Percentiles rank a stretch among this genome's conserved stretches.
Conservation (phyloP, 2,113 vertebrate genomes). For the Prolemur simus region DNA sequence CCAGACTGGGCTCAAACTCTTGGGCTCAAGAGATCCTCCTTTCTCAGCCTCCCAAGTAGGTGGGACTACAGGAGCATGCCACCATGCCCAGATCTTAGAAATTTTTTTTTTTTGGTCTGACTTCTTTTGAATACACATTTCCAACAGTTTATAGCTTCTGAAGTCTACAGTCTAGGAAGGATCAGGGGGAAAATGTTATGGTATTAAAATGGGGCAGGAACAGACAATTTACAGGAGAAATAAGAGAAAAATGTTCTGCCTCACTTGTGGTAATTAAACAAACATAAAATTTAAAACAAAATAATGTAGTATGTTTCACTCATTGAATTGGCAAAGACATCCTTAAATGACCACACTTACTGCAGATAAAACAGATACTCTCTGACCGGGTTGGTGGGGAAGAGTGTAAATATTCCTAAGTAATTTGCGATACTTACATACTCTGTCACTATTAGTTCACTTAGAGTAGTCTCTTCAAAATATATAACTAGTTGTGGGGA, state of each 20-base stretch:
- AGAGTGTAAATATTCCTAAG: neutral
- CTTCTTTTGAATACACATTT: neutral
- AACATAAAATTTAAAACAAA: neutral
- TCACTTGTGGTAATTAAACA: neutral
- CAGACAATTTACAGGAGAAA: neutral
- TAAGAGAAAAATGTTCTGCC: neutral
- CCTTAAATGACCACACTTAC: neutral
- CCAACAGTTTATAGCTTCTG: neutral
- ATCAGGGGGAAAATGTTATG: neutral
- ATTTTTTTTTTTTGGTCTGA: neutral
- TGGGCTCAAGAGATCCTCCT: too few relatives aligned
- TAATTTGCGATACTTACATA: neutral
- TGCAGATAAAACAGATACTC: neutral
- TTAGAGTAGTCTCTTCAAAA: neutral
- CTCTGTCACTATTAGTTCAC: neutral
- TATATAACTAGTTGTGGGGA: neutral
- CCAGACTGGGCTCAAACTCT: too few relatives aligned
- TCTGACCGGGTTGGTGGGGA: neutral
- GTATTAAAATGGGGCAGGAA: neutral
- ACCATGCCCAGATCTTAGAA: too few relatives aligned
- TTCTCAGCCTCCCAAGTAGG: too few relatives aligned
- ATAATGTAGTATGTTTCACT: neutral
- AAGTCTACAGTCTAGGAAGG: neutral
- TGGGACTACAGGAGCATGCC: too few relatives aligned
- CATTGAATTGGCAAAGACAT: neutral